Percentiles rank a stretch among this genome's conserved stretches.
These are phyloP conservation scores for Caenorhabditis afra DNA, from an alignment of 2,888 invertebrate species.

Conservation along the genomic window DNA sequence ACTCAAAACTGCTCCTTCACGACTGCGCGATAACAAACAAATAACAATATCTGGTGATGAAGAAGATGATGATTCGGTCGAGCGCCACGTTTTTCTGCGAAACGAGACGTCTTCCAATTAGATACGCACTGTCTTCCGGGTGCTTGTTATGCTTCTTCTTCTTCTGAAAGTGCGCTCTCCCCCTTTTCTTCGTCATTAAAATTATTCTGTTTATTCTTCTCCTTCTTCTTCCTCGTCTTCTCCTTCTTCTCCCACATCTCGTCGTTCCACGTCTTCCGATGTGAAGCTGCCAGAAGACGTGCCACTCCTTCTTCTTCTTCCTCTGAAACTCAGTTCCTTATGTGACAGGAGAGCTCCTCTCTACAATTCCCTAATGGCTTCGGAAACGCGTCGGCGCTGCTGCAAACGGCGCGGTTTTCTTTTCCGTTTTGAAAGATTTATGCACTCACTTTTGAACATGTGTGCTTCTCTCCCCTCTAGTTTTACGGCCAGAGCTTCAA, in stretches of 20 bases:
- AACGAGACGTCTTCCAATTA: not conserved
- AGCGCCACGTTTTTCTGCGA: not conserved
- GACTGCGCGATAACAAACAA: slow-evolving; percentile 18
- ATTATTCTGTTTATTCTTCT: slow-evolving; percentile 1
- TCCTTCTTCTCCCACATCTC: not conserved
- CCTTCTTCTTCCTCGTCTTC: not conserved
- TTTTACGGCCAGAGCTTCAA: slow-evolving; percentile 26
- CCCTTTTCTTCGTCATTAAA: slow-evolving; percentile 1
- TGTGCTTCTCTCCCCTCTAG: slow-evolving; percentile 10
- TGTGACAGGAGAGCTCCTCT: slow-evolving; percentile 38
- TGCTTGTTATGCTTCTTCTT: slow-evolving; percentile 12
- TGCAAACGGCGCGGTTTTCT: too few species aligned
- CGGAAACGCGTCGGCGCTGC: not conserved
- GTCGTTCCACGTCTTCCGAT: slow-evolving; percentile 1
- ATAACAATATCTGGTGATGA: slow-evolving; percentile 45
- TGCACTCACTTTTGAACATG: slow-evolving; percentile 34
- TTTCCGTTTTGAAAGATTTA: slow-evolving; percentile 48
- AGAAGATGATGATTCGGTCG: too few species aligned
- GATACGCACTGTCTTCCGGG: not conserved
- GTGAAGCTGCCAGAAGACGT: slow-evolving; percentile 9
- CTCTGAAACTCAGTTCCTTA: slow-evolving; percentile 34
- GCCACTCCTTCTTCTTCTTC: too few species aligned
- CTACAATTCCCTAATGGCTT: slow-evolving; percentile 26
- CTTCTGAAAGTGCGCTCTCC: slow-evolving; percentile 6
- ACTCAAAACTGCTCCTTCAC: slow-evolving; percentile 5